Evolutionary conservation across 2,797 vertebrate species (phyloP).

Genomic region (Bradypodion pumilum): DNA sequence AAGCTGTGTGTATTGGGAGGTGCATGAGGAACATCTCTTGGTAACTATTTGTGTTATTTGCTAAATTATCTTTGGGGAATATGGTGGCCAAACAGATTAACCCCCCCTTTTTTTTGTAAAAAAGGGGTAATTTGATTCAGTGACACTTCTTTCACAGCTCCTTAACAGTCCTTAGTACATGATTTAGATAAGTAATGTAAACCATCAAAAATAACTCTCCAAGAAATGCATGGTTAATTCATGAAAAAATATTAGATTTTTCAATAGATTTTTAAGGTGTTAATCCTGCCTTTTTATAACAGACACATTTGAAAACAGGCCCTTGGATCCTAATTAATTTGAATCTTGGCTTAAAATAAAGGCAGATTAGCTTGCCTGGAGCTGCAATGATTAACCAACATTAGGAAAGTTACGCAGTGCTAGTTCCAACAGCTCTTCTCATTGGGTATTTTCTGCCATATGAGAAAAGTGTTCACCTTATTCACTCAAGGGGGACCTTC

Average conservation of each 20-base stretch:
- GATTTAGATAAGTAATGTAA: background rate
- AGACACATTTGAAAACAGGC: background rate
- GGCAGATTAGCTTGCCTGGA: background rate
- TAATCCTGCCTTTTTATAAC: background rate
- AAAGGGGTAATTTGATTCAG: constrained; percentile 17
- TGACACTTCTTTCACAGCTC: background rate
- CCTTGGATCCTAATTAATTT: background rate
- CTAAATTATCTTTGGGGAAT: background rate
- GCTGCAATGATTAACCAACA: background rate
- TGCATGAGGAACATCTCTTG: background rate
- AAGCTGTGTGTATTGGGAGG: background rate
- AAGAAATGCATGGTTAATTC: background rate
- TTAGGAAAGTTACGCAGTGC: background rate
- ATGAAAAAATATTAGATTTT: constrained; percentile 17
- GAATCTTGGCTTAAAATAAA: background rate
- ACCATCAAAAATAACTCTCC: background rate
- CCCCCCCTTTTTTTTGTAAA: background rate
- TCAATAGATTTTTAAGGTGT: constrained; percentile 4
- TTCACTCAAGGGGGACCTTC: background rate
- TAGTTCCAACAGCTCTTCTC: constrained; percentile 21
- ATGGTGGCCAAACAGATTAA: background rate
- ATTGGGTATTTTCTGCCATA: constrained; percentile 10
- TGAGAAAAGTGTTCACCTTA: background rate
- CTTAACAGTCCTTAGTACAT: background rate
- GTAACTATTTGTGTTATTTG: background rate